Base-by-base conservation (phyloP, 2,888 invertebrate species). In the Drosophila monieri region DNA sequence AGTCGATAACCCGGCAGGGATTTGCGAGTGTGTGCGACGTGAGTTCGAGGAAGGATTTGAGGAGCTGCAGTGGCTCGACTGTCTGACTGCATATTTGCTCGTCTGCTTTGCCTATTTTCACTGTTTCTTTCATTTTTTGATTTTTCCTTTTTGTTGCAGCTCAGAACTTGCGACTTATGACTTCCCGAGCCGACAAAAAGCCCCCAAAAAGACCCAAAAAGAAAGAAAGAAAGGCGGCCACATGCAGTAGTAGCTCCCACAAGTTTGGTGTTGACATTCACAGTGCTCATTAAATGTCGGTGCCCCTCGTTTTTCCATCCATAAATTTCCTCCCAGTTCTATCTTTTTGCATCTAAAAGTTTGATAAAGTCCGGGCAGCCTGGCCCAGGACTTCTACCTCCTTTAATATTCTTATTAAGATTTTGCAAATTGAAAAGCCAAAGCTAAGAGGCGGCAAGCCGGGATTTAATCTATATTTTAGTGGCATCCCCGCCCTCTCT, bases 31-130 rank as follows among this genome's bases (percentile, higher is more conserved):
- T 56, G 58, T 65, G 52, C 62, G 56, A 56, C 61, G 62, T 71
- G 72, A 67, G 64, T 65, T 59, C 25, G 44, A 59, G 68, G 54
- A 64, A 59, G 44, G 37, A 41, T 67, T 56, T 18, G 49, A 44
- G 44, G 49, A 62, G 43, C 52, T 44, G 58, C 54, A 59, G 55
- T 44, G 35, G 18, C 54, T 55, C 70, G 55, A 44, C 74, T 83
- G 78, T 76, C 78, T 80, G 62, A 65, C 60, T 61, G 74, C 54
- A 62, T 74, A 81, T 85, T 81, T 87, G 85, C 77, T 70, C 72
- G 87, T 67, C 85, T 73, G 87, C 87, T 77, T 71, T 78, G 78
- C 87, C 85, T 78, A 80, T 84, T 87, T 86, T 70, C 74, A 74
- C 39, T 41, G 39, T 41, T 15, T 30, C 27, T 30, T 23, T 41